These are phyloP conservation scores for Oryzias melastigma DNA, from an alignment of 2,113 vertebrate species.

Conservation along the genomic window DNA sequence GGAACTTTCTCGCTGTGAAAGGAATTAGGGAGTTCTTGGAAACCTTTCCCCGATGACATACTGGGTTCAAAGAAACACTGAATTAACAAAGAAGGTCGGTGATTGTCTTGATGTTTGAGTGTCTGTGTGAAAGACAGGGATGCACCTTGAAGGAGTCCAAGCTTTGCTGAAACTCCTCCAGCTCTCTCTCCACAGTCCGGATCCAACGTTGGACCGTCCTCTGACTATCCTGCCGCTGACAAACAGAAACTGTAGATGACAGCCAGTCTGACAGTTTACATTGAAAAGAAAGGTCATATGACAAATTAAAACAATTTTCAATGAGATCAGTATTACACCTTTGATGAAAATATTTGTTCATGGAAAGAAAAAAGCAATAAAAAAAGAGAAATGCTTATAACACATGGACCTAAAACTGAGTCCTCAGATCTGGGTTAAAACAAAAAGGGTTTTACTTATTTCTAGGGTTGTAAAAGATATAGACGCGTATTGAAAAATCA, in stretches of 20 bases:
- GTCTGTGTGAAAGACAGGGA: constrained; percentile 4
- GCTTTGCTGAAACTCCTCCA: constrained; percentile 63
- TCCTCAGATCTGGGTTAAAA: too few relatives aligned
- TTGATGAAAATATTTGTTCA: too few relatives aligned
- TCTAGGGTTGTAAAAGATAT: too few relatives aligned
- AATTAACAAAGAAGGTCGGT: neutral
- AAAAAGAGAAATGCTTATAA: too few relatives aligned
- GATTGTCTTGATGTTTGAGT: neutral
- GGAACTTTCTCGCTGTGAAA: neutral
- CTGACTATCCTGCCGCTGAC: constrained; percentile 62
- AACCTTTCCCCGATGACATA: neutral
- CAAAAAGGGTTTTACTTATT: too few relatives aligned
- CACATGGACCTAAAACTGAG: too few relatives aligned
- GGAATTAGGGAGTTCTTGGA: neutral
- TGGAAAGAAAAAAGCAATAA: too few relatives aligned
- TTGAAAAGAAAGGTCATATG: too few relatives aligned
- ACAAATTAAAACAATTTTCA: too few relatives aligned
- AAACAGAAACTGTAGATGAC: neutral
- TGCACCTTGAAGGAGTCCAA: constrained; percentile 69
- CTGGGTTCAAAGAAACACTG: neutral
- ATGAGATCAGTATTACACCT: too few relatives aligned
- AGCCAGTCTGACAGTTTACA: neutral
- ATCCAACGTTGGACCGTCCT: constrained; percentile 54
- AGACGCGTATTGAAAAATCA: too few relatives aligned
- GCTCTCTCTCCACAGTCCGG: constrained; percentile 44